Base-by-base conservation (phyloP, 2,888 invertebrate species). In the Drosophila buzzatii region DNA sequence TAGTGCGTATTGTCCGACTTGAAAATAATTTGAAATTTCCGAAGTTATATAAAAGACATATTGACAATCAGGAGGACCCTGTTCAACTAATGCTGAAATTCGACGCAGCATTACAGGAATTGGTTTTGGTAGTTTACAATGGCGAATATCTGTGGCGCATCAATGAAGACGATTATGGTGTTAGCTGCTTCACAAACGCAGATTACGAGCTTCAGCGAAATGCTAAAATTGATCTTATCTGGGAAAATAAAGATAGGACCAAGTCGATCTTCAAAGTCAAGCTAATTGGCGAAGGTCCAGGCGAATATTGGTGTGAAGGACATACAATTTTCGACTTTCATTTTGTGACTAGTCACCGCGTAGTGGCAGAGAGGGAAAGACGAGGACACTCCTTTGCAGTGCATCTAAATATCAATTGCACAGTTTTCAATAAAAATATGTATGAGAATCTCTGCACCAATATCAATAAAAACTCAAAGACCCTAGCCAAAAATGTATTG, bases 221-320 rank as follows among this genome's bases (percentile, higher is more conserved):
- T 5, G 93, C 95, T 0, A 91, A 94, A 73, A 86, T 94, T 9
- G 90, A 94, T 18, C 64, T 81, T 20, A 79, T 91, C 47, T 92
- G 92, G 92, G 89, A 91, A 67, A 91, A 88, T 51, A 55, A 76
- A 8, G 63, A 75, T 4, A 66, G 79, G 20, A 76, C 82, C 0
- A 91, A 92, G 60, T 79, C 90, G 0, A 93, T 95, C 6, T 95
- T 94, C 73, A 91, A 93, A 62, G 83, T 96, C 3, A 92, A 94
- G 74, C 89, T 95, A 2, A 92, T 94, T 47, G 93, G 93, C 3
- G 93, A 94, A 47, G 93, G 94, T 68, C 94, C 95, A 0, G 95
- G 95, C 1, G 93, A 95, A 75, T 96, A 96, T 88, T 95, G 95
- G 95, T 96, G 96, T 87, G 94, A 95, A 91, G 95, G 94, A 0